Percentiles rank a stretch among this genome's conserved stretches.
These are phyloP conservation scores for Microtus montanus DNA, from an alignment of 2,113 vertebrate species.

Conservation along the genomic window DNA sequence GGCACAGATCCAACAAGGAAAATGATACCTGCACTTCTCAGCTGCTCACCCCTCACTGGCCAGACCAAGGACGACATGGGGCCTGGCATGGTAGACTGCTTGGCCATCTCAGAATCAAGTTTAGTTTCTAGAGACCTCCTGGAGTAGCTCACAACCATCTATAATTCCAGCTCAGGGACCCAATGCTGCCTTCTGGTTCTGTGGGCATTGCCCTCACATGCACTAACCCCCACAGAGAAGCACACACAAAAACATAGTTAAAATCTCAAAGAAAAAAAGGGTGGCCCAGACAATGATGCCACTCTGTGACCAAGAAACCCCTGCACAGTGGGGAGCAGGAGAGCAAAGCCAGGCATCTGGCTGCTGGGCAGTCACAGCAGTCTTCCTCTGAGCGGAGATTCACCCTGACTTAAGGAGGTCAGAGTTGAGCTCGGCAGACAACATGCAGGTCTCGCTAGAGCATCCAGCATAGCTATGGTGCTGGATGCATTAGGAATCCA, in stretches of 20 bases:
- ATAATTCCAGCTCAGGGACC: neutral
- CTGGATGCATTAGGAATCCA: too few species aligned
- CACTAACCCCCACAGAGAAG: neutral
- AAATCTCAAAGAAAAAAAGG: neutral
- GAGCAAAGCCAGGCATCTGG: neutral
- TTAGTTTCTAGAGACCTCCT: neutral
- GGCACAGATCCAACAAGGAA: neutral
- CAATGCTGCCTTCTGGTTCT: neutral
- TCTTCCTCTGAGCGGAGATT: too few species aligned
- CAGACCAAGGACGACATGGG: neutral
- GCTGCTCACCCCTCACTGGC: too few species aligned
- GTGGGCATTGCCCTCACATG: neutral
- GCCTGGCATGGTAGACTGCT: neutral
- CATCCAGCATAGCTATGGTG: too few species aligned
- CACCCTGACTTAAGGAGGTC: too few species aligned
- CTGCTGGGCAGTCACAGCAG: neutral
- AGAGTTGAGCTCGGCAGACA: too few species aligned
- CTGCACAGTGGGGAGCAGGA: neutral
- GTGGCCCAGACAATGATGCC: neutral
- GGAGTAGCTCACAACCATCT: neutral
- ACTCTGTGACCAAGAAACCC: neutral
- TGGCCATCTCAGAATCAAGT: neutral
- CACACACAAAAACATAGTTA: neutral
- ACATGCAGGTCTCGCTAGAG: too few species aligned
- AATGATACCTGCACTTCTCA: neutral